Evolutionary conservation across 2,888 invertebrate genomes (phyloP), one percentile per base, ranked within the genome.

Genomic region (Conus canariensis): DNA sequence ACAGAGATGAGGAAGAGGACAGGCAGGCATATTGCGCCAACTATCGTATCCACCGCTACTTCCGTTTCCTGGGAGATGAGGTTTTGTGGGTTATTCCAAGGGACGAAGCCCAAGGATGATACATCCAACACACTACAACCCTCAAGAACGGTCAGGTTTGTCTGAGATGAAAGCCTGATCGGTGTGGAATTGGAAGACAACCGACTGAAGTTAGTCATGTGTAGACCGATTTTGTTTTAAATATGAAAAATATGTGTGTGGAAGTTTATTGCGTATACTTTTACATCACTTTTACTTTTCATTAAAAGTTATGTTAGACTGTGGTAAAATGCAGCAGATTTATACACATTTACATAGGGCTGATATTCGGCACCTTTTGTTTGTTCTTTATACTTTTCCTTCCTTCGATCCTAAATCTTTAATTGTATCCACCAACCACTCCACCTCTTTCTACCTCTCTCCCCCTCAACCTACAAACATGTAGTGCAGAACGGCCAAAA

Each of bases 11-110:
- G 56, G 22, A 83, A 83, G 19, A 83, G 58, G 12, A 83, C 58
- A 22, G 82, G 82, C 82, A 83, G 56, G n/a, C 82, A 83, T 8
- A 83, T 58, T 6, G 82, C 56, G 8, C 82, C 58, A 6, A 83
- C 58, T 19, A 22, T 58, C 19, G 82, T 22, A 19, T 58, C 56
- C 56, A 83, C 82, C 6, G 19, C 16, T 19, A 19, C 19, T 19
- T 58, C 82, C 19, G 82, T 22, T 19, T 83, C 56, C 58, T 56
- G 56, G 9, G 58, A 58, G 82, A 83, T 19, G 58, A 83, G 14
- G 58, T 83, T 83, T 22, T 83, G 58, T 83, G 82, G 56, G 82
- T 83, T 82, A 58, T 56, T 19, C 82, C 82, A 83, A 58, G 82
- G 82, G 56, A 83, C 7, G 58, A 58, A 83, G 12, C 82, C 22